Base-by-base conservation (phyloP, 1,140 invertebrate species). In the Glossosoma conforme region DNA sequence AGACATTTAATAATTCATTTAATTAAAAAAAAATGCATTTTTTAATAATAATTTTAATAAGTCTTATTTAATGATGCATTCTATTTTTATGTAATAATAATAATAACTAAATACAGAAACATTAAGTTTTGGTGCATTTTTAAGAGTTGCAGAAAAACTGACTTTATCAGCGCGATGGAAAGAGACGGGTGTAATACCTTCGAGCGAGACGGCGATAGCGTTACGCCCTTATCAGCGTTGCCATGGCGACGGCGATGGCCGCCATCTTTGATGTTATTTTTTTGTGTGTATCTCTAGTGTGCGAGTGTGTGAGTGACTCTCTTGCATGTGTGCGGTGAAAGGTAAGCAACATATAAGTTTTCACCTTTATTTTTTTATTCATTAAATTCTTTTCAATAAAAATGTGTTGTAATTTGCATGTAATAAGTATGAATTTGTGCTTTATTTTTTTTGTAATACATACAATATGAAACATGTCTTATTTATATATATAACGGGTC, bases 241-340 rank as follows among this genome's bases (percentile, higher is more conserved):
- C 61, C 62, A 61, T 60, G 62, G 61, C 48, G 61, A 70, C 67
- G 19, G 3, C 4, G 10, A 8, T 20, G 45, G 52, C 65, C 57
- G 65, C 68, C 68, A 70, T 72, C 56, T 68, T 69, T 60, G 15
- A 33, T 38, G 22, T 44, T 48, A 36, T 49, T 49, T 52, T 55
- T 50, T 40, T n/a, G n/a, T n/a, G n/a, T n/a, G n/a, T n/a, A n/a
- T n/a, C n/a, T n/a, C n/a, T n/a, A n/a, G n/a, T n/a, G n/a, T n/a
- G n/a, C n/a, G n/a, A n/a, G n/a, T n/a, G n/a, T n/a, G n/a, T n/a
- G n/a, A n/a, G n/a, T n/a, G n/a, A n/a, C n/a, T n/a, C n/a, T n/a
- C n/a, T n/a, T n/a, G n/a, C n/a, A n/a, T n/a, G n/a, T n/a, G n/a
- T n/a, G n/a, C n/a, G n/a, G n/a, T n/a, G n/a, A n/a, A n/a, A n/a